These are phyloP conservation scores for Chlorops oryzae DNA, from an alignment of 1,140 invertebrate species.

Conservation along the genomic window DNA sequence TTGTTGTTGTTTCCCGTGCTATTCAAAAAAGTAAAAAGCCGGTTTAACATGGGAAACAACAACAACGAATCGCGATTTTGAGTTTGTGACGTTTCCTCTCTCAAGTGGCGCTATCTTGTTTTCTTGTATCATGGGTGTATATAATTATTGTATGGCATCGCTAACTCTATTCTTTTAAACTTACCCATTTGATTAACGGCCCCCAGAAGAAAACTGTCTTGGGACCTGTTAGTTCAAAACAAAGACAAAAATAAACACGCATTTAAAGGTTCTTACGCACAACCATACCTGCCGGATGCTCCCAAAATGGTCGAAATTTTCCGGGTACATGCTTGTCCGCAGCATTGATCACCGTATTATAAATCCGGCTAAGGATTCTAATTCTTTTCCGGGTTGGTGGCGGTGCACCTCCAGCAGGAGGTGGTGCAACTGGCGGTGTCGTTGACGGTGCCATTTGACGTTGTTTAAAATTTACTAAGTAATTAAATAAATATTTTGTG, in stretches of 20 bases:
- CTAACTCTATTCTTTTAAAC: too few species aligned
- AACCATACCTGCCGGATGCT: conserved; percentile 75
- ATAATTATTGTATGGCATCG: too few species aligned
- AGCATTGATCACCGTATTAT: conserved; percentile 57
- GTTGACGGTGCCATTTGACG: conserved; percentile 36
- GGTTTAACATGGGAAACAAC: too few species aligned
- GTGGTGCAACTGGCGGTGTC: conserved; percentile 22
- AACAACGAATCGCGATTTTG: too few species aligned
- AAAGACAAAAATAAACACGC: conserved; percentile 46
- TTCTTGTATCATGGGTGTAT: too few species aligned
- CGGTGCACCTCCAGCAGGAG: conserved; percentile 25
- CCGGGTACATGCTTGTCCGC: conserved; percentile 68
- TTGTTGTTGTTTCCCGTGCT: too few species aligned
- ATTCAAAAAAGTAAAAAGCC: too few species aligned
- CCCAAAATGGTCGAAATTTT: conserved; percentile 73
- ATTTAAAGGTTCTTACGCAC: conserved; percentile 8
- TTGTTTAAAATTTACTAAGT: too few species aligned
- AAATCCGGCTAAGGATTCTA: conserved; percentile 49
- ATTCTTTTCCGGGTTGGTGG: conserved; percentile 26
- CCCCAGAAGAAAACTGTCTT: conserved; percentile 95
- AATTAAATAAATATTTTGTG: too few species aligned
- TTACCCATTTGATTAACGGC: conserved; percentile 88
- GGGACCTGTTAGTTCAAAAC: too few species aligned
- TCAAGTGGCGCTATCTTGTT: too few species aligned
- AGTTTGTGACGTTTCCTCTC: too few species aligned